Conservation (phyloP, 2,113 vertebrate genomes). For the Chaetura pelagica region DNA sequence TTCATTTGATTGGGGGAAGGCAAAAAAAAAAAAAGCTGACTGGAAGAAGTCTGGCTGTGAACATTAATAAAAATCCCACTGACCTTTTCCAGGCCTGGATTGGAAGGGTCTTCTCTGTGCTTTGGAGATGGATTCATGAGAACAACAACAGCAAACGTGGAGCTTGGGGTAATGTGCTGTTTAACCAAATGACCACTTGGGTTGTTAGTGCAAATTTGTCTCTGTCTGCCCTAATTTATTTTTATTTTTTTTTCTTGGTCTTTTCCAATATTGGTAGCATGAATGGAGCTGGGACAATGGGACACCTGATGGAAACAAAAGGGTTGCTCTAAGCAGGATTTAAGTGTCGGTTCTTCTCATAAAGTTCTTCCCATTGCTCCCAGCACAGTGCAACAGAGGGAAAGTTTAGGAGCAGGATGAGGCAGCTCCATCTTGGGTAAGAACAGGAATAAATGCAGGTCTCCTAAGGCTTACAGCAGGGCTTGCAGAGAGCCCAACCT, state of each 20-base stretch:
- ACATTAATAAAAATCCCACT: constrained; percentile 42
- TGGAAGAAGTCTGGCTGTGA: constrained; percentile 58
- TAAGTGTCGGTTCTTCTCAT: background rate
- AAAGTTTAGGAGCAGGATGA: background rate
- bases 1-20: background rate
- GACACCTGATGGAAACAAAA: background rate
- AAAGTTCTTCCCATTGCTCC: background rate
- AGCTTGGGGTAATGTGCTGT: background rate
- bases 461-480: background rate
- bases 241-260: background rate
- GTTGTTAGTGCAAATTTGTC: background rate
- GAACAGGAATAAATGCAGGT: rapidly evolving
- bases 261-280: background rate
- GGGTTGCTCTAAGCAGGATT: background rate
- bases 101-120: background rate
- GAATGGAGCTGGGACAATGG: background rate
- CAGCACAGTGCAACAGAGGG: background rate
- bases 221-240: background rate
- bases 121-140: background rate
- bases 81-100: constrained; percentile 1
- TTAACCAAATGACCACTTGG: background rate
- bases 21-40: background rate
- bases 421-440: background rate
- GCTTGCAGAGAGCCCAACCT: background rate
- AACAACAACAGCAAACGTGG: background rate